phyloP scores from a whole-genome alignment of 2,797 vertebrate genomes.

The Australoheros facetus region DNA sequence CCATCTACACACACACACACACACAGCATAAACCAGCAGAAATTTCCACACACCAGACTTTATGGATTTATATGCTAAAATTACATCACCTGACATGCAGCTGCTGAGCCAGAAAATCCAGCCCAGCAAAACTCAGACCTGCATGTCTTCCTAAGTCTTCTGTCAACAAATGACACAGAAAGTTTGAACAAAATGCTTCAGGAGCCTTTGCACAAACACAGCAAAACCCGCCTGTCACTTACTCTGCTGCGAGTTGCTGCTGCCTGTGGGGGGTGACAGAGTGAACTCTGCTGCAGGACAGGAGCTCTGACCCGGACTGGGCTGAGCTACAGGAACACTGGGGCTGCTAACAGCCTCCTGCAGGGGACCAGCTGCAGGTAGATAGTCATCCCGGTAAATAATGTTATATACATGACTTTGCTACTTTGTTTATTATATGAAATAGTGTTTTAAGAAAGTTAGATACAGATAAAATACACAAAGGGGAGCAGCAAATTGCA shows the following conservation, averaged over 20 bases:
- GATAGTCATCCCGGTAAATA: constrained; percentile 25
- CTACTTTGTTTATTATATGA: not conserved
- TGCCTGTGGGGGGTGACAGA: constrained; percentile 76
- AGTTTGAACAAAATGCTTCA: constrained; percentile 6
- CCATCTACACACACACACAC: constrained; percentile 11
- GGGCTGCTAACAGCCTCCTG: constrained; percentile 79
- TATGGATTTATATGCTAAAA: not conserved
- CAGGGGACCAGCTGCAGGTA: constrained; percentile 81
- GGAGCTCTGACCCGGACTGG: constrained; percentile 80
- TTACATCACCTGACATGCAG: constrained; percentile 11
- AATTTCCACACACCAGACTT: constrained; percentile 9
- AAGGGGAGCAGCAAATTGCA: constrained; percentile 21
- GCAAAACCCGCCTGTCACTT: constrained; percentile 60
- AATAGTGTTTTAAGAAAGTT: not conserved
- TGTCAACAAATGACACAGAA: not conserved
- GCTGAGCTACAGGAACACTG: constrained; percentile 79
- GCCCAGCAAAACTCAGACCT: constrained; percentile 4
- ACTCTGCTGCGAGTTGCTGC: constrained; percentile 73
- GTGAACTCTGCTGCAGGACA: constrained; percentile 77
- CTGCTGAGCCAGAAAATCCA: constrained; percentile 9
- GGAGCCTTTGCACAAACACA: constrained; percentile 22
- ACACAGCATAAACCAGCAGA: constrained; percentile 5
- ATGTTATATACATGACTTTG: not conserved
- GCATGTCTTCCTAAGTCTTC: constrained; percentile 18
- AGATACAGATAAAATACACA: not conserved